phyloP scores from a whole-genome alignment of 1,140 invertebrate species.

The Lucilia sericata region DNA sequence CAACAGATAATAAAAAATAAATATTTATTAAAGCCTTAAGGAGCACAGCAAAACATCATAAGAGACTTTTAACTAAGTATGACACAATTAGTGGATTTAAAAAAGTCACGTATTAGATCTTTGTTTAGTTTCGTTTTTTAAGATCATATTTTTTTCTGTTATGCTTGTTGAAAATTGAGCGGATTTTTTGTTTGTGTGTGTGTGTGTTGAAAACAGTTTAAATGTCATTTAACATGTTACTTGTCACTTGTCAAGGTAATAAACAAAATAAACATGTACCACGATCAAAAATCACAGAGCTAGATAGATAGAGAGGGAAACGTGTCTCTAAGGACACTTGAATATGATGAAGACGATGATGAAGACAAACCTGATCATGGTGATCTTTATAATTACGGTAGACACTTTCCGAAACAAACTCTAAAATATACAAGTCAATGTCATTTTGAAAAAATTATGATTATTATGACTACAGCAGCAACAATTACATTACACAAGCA shows the following conservation, averaged over 20 bases:
- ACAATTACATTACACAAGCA: not conserved
- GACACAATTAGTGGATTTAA: not conserved
- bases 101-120: constrained; percentile 6
- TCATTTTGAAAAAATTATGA: not conserved
- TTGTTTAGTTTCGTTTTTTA: not conserved
- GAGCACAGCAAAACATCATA: no score
- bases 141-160: not conserved
- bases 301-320: not conserved
- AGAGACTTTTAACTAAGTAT: not conserved
- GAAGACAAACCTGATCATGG: no score
- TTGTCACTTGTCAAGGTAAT: constrained; percentile 21
- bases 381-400: no score
- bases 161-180: no score
- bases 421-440: not conserved
- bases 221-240: constrained; percentile 26
- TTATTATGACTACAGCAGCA: not conserved
- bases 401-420: not conserved
- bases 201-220: not conserved
- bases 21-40: not conserved
- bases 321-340: constrained; percentile 17
- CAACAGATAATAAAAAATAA: not conserved
- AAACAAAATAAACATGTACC: constrained; percentile 15
- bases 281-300: not conserved
- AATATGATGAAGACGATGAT: no score
- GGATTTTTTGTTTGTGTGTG: no score